These are phyloP conservation scores for Gambusia holbrooki DNA, from an alignment of 2,113 vertebrate species.

Conservation along the genomic window DNA sequence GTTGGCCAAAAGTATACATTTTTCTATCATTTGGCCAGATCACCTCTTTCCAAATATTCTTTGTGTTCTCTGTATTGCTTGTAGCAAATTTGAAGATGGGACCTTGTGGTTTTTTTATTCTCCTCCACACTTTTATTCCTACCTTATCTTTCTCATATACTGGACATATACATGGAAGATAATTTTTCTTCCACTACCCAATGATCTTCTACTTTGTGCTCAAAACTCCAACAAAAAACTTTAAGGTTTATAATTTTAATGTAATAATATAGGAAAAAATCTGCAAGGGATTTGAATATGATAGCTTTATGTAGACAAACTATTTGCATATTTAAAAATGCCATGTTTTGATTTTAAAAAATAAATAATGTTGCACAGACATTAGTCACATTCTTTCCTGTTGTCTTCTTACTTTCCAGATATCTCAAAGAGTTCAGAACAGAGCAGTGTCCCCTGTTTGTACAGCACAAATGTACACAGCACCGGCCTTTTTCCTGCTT, in stretches of 20 bases:
- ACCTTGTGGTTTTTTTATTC: no score
- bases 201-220: no score
- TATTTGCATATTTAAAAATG: neutral
- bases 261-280: neutral
- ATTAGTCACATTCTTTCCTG: neutral
- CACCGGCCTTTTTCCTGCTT: slow-evolving; percentile 97
- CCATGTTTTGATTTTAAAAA: neutral
- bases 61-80: no score
- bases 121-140: neutral
- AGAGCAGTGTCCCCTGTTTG: slow-evolving; percentile 96
- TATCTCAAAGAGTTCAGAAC: slow-evolving; percentile 99
- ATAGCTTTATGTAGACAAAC: neutral
- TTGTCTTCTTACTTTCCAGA: slow-evolving; percentile 65
- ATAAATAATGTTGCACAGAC: no score
- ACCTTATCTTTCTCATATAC: neutral
- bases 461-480: slow-evolving; percentile 98
- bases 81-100: no score
- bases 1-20: no score
- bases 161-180: no score
- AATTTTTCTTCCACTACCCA: no score
- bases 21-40: no score
- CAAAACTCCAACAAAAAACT: no score
- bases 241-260: neutral
- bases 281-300: neutral
- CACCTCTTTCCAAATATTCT: no score